Evolutionary conservation across 2,888 invertebrate species (phyloP).

Genomic region (Alitta virens): DNA sequence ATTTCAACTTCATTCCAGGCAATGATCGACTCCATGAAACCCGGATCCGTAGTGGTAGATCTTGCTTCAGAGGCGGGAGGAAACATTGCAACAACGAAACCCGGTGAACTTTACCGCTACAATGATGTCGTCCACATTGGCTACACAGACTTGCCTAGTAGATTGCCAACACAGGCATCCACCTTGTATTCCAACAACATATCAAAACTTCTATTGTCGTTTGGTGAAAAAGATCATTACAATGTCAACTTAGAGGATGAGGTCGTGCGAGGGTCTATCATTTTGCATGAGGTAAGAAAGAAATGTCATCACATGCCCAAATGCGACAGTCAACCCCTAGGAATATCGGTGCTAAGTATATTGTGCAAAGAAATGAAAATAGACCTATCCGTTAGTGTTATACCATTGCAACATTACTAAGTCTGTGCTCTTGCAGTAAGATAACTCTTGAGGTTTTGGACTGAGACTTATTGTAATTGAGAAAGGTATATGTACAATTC

Average conservation of each 20-base stretch:
- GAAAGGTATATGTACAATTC: no score
- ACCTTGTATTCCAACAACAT: constrained; percentile 89
- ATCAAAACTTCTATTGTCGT: constrained; percentile 78
- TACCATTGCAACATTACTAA: no score
- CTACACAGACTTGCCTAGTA: constrained; percentile 78
- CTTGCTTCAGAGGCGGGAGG: constrained; percentile 86
- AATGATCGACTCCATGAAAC: constrained; percentile 77
- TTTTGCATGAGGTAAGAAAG: constrained; percentile 64
- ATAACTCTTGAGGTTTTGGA: no score
- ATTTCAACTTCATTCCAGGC: constrained; percentile 59
- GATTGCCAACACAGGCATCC: constrained; percentile 82
- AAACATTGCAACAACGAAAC: constrained; percentile 77
- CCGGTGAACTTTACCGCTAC: constrained; percentile 72
- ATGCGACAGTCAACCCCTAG: no score
- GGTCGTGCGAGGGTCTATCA: constrained; percentile 79
- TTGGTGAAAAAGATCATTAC: constrained; percentile 78
- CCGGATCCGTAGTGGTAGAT: constrained; percentile 86
- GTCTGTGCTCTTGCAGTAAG: no score
- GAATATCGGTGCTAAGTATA: no score
- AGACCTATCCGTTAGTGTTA: no score
- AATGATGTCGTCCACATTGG: constrained; percentile 84
- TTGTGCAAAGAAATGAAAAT: no score
- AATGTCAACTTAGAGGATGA: constrained; percentile 80
- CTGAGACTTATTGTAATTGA: no score
- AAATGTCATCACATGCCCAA: not conserved